Base-by-base conservation (phyloP, 2,113 vertebrate species). In the Cephalopterus ornatus region DNA sequence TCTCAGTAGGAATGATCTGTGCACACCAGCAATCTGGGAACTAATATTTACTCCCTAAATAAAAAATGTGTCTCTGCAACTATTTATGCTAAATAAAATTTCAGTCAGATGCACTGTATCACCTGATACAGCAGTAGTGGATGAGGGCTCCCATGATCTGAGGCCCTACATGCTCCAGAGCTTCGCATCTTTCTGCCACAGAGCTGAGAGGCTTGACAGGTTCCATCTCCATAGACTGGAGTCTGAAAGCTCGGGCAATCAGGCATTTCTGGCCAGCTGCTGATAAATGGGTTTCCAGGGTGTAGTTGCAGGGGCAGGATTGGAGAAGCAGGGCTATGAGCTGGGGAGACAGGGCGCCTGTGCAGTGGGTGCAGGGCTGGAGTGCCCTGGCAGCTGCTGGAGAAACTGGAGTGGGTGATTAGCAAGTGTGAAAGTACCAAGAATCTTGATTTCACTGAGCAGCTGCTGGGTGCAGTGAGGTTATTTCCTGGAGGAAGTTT, bases 401-500 rank as follows among this genome's bases (percentile, higher is more conserved):
- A 44, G 35, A n/a, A 32, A 8, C 63, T 16, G 32, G 27, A 39
- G 75, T 46, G 67, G 67, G 22, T 1, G 24, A 70, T 81, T 3
- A 74, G 63, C 41, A 14, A 61, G 91, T 58, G 7, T 93, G 91
- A 89, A 68, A 91, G 50, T 8, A 30, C 50, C 33, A 14, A 24
- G 65, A 92, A 84, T 37, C 62, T 1, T 7, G 28, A 78, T 89
- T 87, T 93, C 53, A 87, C 56, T 1, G 11, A 89, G 73, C 96
- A 95, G 91, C 95, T 96, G 95, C 84, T 92, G 86, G 8, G 1
- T 52, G 61, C 28, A 49, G 27, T 32, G 62, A 44, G 56, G 16
- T 85, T 92, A 39, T 91, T 96, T 97, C 94, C 95, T 91, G 55
- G 22, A 91, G 93, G 95, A 95, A 91, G 76, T 81, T 55, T 63